phyloP scores from a whole-genome alignment of 1,140 invertebrate species.

The Sweltsa coloradensis region DNA sequence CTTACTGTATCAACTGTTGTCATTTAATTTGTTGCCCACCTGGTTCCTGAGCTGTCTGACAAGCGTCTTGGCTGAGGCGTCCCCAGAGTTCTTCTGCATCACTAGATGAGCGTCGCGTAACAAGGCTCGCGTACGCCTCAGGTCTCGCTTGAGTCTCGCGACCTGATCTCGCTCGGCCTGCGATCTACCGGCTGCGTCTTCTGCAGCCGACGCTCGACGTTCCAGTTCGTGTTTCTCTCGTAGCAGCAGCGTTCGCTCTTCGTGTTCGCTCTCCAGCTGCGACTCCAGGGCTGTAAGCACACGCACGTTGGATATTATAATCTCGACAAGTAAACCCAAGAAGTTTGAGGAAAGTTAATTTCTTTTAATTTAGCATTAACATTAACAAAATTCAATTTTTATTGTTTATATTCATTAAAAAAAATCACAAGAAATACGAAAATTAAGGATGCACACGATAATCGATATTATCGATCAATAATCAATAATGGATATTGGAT shows the following conservation, averaged over 20 bases:
- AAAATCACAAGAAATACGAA: too few species aligned
- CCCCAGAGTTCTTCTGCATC: constrained; percentile 71
- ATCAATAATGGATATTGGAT: too few species aligned
- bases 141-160: constrained; percentile 55
- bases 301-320: too few species aligned
- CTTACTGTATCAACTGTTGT: too few species aligned
- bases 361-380: too few species aligned
- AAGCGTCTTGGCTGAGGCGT: constrained; percentile 68
- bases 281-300: constrained; percentile 66
- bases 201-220: constrained; percentile 60
- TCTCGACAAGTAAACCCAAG: too few species aligned
- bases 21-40: too few species aligned
- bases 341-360: too few species aligned
- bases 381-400: too few species aligned
- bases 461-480: too few species aligned
- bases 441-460: too few species aligned
- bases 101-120: constrained; percentile 69
- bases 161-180: constrained; percentile 46
- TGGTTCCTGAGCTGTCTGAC: constrained; percentile 80
- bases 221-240: constrained; percentile 86
- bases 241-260: constrained; percentile 73
- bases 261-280: constrained; percentile 85
- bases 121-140: constrained; percentile 72
- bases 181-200: constrained; percentile 53
- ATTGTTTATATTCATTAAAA: too few species aligned